Evolutionary conservation across 2,797 vertebrate species (phyloP).

Genomic region (Peromyscus eremicus): DNA sequence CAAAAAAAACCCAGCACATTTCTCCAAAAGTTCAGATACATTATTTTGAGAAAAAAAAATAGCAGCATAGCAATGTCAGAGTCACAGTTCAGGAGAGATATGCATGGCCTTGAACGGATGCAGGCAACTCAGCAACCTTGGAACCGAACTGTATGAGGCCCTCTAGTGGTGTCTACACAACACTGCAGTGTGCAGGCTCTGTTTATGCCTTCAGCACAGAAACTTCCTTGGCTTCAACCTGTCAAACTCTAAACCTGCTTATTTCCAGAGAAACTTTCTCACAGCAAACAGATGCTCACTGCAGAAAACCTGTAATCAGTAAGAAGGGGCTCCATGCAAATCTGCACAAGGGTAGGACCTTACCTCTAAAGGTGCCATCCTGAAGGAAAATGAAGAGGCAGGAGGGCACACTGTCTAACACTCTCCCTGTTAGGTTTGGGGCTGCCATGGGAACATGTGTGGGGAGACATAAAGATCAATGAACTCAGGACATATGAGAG

Average conservation of each 20-base stretch:
- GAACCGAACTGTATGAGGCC: background rate
- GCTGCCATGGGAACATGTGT: no score
- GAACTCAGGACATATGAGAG: no score
- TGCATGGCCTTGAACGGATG: background rate
- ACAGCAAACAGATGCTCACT: background rate
- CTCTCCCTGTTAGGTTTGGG: background rate
- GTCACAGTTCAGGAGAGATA: no score
- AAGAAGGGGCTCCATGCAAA: background rate
- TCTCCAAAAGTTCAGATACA: no score
- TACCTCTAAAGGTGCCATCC: background rate
- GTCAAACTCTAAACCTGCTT: background rate
- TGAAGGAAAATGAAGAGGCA: background rate
- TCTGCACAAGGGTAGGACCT: background rate
- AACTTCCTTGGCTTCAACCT: no score
- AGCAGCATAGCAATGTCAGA: no score
- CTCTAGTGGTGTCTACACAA: background rate
- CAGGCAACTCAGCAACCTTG: background rate
- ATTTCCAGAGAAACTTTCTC: background rate
- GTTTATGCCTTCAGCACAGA: no score
- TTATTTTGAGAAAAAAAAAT: no score
- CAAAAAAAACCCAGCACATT: no score
- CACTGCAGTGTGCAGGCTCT: background rate
- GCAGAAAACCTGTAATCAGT: background rate
- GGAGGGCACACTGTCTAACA: background rate
- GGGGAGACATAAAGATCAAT: no score